Evolutionary conservation across 2,888 invertebrate genomes (phyloP), one percentile per base, ranked within the genome.

Genomic region (Nysson spinosus): DNA sequence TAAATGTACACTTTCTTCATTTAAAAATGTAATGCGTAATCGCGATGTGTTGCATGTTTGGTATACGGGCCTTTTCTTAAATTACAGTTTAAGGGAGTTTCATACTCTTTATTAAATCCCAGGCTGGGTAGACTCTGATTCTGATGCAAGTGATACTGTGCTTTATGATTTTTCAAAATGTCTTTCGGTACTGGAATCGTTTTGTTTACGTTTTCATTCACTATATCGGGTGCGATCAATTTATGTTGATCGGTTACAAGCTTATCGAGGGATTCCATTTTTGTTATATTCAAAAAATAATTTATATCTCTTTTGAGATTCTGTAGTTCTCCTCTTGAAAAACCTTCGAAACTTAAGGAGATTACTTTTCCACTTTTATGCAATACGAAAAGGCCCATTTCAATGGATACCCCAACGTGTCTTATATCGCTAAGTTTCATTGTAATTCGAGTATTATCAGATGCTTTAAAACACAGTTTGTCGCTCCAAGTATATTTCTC

Each of bases 401-500:
- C 68, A 7, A 50, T 43, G 1, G 80, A 76, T 12, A 74, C 69
- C 3, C 83, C 83, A 4, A 83, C 70, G 42, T 82, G 74, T 26
- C 76, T 66, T 34, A 81, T 80, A 6, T 81, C 79, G 1, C 37
- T 71, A 28, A 83, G 62, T 67, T 70, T 73, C 56, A 82, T 72
- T 0, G 54, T 44, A 2, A 50, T 34, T 2, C 51, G 46, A 4
- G 47, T 56, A 34, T 57, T 64, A 11, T 69, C 55, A 0, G 57
- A 17, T 20, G 52, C 54, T 35, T 24, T 32, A n/a, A 12, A 56
- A 39, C 64, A 74, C 3, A 81, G 50, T 46, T 71, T 79, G 2
- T 82, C 81, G 32, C 49, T 73, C 82, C 83, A 82, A 17, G 52
- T 60, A 12, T 62, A 75, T 34, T 69, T 78, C 2, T 52, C 57